Evolutionary conservation across 2,888 invertebrate genomes (phyloP).

Genomic region (Micoletzkya japonica): DNA sequence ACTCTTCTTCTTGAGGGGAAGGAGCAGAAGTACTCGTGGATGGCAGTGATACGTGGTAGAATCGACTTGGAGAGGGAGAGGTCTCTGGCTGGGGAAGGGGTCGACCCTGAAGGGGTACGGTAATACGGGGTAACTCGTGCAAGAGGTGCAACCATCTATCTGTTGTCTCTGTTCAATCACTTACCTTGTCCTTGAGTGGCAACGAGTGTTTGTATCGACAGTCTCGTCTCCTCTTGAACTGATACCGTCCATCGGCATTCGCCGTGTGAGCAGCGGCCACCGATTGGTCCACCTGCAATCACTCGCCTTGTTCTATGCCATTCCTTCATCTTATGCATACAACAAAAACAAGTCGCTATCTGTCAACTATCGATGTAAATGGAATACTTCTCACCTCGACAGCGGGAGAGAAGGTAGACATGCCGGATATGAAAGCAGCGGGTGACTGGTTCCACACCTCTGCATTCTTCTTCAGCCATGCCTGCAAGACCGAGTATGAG

Average conservation of each 20-base stretch:
- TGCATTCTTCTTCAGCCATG: conserved; percentile 53
- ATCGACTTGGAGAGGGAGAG: conserved; percentile 13
- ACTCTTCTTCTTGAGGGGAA: neutral
- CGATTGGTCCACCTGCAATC: conserved; percentile 19
- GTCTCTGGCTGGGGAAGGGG: neutral
- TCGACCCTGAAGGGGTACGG: neutral
- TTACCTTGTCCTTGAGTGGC: conserved; percentile 17
- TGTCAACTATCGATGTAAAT: no score
- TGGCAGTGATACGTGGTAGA: conserved; percentile 19
- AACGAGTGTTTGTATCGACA: conserved; percentile 41
- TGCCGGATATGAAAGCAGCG: conserved; percentile 33
- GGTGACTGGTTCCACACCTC: conserved; percentile 56
- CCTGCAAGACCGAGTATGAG: conserved; percentile 26
- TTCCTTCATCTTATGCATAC: no score
- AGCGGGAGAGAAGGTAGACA: conserved; percentile 31
- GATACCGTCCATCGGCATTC: conserved; percentile 44
- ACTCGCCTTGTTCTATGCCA: no score
- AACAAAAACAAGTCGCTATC: no score
- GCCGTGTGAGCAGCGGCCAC: conserved; percentile 24
- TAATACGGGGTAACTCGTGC: neutral
- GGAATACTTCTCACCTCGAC: conserved; percentile 24
- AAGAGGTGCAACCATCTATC: neutral
- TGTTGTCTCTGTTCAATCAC: neutral
- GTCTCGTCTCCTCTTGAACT: conserved; percentile 48
- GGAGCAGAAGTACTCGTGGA: conserved; percentile 2